Base-by-base conservation (phyloP, 1,140 invertebrate species). In the Drosophila miranda region DNA sequence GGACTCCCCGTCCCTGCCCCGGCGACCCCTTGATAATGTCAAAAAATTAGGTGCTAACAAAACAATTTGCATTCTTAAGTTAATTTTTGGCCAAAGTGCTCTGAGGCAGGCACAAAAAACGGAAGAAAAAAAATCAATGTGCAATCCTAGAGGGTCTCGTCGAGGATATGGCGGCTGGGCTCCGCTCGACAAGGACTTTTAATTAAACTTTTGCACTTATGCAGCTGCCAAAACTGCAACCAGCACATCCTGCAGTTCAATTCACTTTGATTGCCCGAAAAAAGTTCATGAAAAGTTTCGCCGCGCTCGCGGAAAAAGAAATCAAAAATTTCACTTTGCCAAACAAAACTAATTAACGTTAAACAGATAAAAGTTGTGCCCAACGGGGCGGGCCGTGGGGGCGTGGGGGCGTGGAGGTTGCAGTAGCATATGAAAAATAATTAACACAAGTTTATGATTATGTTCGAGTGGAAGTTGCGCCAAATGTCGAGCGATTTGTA, bases 51-150 rank as follows among this genome's bases (percentile, higher is more conserved):
- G 88, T 90, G 88, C 83, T 90, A 90, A 90, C 89, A 86, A 90
- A 90, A 90, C 88, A 90, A 88, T 90, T 90, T 90, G 78, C 89
- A 90, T 90, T 86, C 75, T 90, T 89, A 88, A 90, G 76, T 75
- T 87, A 77, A 89, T 89, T 83, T 89, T 64, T 72, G 59, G 34
- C 34, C 34, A 38, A 38, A 38, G 34, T 38, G 34, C 34, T 38
- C 11, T 11, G 1, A 13, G 34, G 34, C 34, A 38, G 30, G 64
- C 55, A 23, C 2, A 23, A 23, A 23, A 23, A 23, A 23, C 21
- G 5, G 3, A 61, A 21, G 34, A 51, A 62, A 70, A 70, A 74
- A 80, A 78, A 60, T 62, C 52, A 62, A 42, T 75, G 72, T 49
- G 57, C 56, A 84, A 69, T 74, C 60, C 73, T 57, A 61, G 60